Evolutionary conservation across 2,797 vertebrate genomes (phyloP).

Genomic region (Corythornis leucogaster): DNA sequence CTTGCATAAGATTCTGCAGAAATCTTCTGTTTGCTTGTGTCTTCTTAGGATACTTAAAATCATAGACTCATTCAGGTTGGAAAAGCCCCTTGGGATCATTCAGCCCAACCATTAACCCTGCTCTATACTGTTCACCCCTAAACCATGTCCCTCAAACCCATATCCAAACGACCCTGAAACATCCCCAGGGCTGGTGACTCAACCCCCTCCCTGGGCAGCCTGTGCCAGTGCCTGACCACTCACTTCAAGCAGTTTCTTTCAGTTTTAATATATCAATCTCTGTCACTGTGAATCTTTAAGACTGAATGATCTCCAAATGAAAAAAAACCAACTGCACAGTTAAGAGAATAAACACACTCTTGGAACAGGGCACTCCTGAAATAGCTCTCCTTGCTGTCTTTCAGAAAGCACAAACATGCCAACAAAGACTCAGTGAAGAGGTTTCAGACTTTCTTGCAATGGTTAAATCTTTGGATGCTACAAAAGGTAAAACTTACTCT

Average conservation of each 20-base stretch:
- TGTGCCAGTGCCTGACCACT: no score
- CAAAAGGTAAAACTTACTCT: slow-evolving; percentile 78
- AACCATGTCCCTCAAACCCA: no score
- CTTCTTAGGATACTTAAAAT: background rate
- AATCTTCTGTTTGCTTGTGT: background rate
- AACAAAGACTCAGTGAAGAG: slow-evolving; percentile 85
- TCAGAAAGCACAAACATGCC: slow-evolving; percentile 88
- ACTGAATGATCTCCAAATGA: background rate
- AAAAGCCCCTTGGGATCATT: no score
- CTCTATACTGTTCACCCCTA: no score
- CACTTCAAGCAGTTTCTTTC: background rate
- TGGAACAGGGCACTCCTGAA: background rate
- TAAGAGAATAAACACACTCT: background rate
- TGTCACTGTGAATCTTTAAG: background rate
- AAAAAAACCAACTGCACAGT: background rate
- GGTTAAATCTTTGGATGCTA: slow-evolving; percentile 82
- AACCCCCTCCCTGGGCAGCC: no score
- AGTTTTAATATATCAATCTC: background rate
- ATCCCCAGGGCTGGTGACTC: no score
- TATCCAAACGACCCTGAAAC: no score
- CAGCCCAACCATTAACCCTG: no score
- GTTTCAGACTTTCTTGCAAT: slow-evolving; percentile 86
- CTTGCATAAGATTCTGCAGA: background rate
- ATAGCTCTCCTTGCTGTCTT: slow-evolving; percentile 27
- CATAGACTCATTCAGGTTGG: no score